Evolutionary conservation across 1,140 invertebrate species (phyloP).

Genomic region (Lethocerus indicus): DNA sequence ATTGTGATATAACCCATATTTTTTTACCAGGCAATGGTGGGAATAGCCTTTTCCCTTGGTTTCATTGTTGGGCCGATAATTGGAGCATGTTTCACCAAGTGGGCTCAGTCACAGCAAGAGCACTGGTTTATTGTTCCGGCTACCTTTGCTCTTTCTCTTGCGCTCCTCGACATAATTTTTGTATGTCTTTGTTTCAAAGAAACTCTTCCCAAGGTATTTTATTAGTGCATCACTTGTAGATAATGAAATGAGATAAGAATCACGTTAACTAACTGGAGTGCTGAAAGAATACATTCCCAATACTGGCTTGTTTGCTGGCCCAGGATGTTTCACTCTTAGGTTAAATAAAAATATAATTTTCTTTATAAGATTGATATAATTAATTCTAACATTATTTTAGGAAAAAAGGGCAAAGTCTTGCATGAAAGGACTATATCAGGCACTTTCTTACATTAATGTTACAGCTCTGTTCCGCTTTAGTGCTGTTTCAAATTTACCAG

Average conservation of each 20-base stretch:
- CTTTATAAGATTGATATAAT: constrained; percentile 7
- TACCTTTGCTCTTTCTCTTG: constrained; percentile 61
- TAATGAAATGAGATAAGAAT: neutral
- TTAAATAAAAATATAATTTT: neutral
- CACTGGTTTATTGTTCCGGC: constrained; percentile 75
- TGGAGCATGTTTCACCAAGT: constrained; percentile 76
- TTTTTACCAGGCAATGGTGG: constrained; percentile 73
- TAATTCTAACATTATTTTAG: constrained; percentile 25
- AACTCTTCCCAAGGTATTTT: constrained; percentile 52
- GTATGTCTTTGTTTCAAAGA: constrained; percentile 64
- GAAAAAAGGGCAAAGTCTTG: constrained; percentile 46
- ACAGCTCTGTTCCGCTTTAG: constrained; percentile 47
- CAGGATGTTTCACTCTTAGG: neutral
- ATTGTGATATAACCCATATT: no score
- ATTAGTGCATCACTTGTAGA: neutral
- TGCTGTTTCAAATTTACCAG: constrained; percentile 37
- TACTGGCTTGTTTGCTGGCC: neutral
- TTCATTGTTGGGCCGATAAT: constrained; percentile 93
- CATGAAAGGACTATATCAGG: constrained; percentile 45
- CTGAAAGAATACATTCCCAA: no score
- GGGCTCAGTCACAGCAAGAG: constrained; percentile 29
- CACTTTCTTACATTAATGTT: constrained; percentile 55
- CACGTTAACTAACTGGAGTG: neutral
- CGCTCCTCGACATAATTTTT: constrained; percentile 62
- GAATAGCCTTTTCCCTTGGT: constrained; percentile 91